Conservation (phyloP, 2,888 invertebrate genomes). For the Antitype chi region DNA sequence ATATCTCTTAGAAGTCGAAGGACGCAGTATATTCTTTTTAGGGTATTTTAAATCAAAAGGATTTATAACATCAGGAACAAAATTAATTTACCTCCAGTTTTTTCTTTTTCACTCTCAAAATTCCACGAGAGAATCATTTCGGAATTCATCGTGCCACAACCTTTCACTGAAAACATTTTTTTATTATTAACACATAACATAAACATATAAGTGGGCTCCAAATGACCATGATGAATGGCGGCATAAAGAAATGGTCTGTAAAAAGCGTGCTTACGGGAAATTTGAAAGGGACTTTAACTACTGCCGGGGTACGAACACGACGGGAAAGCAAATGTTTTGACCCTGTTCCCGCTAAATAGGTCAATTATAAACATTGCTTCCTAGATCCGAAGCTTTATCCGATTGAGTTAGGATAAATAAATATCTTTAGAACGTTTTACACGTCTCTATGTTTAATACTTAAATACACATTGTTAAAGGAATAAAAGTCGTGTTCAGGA, state of each 20-base stretch:
- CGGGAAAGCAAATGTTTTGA: constrained; percentile 61
- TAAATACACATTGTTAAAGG: constrained; percentile 24
- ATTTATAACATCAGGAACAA: constrained; percentile 5
- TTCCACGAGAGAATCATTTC: constrained; percentile 26
- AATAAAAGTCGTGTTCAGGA: constrained; percentile 21
- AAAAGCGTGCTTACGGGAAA: constrained; percentile 52
- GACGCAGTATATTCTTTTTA: neutral
- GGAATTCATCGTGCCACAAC: constrained; percentile 13
- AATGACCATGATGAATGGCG: constrained; percentile 51
- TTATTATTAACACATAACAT: constrained; percentile 45
- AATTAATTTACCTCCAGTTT: constrained; percentile 2
- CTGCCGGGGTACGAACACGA: constrained; percentile 42
- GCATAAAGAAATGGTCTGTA: constrained; percentile 54
- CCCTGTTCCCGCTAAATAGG: constrained; percentile 63
- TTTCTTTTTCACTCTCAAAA: constrained; percentile 1
- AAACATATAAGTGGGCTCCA: constrained; percentile 17
- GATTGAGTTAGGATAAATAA: constrained; percentile 35
- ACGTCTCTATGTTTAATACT: constrained; percentile 5
- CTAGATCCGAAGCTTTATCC: constrained; percentile 45
- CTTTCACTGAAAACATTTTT: constrained; percentile 40
- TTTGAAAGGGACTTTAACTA: constrained; percentile 58
- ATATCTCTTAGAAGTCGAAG: neutral
- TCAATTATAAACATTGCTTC: constrained; percentile 70
- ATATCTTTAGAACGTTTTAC: constrained; percentile 29
- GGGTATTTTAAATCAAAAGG: neutral